phyloP scores from a whole-genome alignment of 2,888 invertebrate species.

The Drosophila borealis region DNA sequence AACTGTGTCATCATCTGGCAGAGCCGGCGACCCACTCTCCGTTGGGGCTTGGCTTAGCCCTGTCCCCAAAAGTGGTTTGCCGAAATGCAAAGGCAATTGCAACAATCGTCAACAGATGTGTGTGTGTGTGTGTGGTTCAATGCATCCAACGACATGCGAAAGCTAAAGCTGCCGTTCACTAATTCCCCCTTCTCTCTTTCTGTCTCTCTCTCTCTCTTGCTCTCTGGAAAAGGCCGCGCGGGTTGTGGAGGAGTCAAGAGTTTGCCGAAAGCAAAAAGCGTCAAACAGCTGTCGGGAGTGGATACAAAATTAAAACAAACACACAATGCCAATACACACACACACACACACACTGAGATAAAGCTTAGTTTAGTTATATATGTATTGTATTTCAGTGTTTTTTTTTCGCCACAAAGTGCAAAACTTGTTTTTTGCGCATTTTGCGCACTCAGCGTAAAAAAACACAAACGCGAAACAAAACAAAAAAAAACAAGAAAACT shows the following conservation, averaged over 20 bases:
- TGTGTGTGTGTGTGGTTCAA: too few species aligned
- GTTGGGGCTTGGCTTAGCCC: conserved; percentile 7
- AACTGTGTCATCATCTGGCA: conserved; percentile 46
- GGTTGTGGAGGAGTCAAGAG: conserved; percentile 24
- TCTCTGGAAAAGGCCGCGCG: conserved; percentile 33
- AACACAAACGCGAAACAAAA: conserved; percentile 33
- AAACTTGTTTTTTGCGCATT: conserved; percentile 79
- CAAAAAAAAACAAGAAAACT: conserved; percentile 58
- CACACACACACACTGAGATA: conserved; percentile 32
- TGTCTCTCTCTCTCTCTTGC: too few species aligned
- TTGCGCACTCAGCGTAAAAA: conserved; percentile 77
- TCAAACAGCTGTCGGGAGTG: conserved; percentile 63
- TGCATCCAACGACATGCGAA: conserved; percentile 10
- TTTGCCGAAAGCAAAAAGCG: conserved; percentile 24
- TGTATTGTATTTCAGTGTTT: conserved; percentile 29
- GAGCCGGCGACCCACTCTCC: conserved; percentile 11
- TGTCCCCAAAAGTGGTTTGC: conserved; percentile 11
- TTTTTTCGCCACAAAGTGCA: conserved; percentile 66
- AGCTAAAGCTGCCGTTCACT: conserved; percentile 2
- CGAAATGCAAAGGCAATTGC: neutral
- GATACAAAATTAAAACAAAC: conserved; percentile 76
- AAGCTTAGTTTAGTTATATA: conserved; percentile 60
- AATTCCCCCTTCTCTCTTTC: neutral
- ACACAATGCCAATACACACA: conserved; percentile 39
- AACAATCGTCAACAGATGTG: conserved; percentile 15